Base-by-base conservation (phyloP, 2,888 invertebrate genomes). In the Volucella inanis region DNA sequence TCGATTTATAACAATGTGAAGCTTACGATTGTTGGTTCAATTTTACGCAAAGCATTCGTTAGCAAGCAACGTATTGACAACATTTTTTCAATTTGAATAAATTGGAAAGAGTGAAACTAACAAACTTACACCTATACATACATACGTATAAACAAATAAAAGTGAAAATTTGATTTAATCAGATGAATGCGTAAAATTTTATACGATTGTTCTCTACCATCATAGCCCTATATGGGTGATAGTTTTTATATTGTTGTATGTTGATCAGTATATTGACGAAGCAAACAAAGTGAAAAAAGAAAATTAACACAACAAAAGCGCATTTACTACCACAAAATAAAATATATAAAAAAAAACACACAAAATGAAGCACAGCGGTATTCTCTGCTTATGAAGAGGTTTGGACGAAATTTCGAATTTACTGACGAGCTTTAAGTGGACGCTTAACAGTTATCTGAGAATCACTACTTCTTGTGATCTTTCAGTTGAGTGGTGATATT, bases 141-240 rank as follows among this genome's bases (percentile, higher is more conserved):
- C 38, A 47, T 38, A 50, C 39, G 67, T 14, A 61, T 3, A 57
- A 54, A 68, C 41, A 64, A 68, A 62, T 67, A 72, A 83, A 85
- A 85, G 85, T 85, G 85, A 85, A 85, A 85, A 85, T 85, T 85
- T 64, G 81, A 81, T 62, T 81, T 38, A 72, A 72, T 80, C 85
- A 81, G 71, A 77, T 85, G 68, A 81, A 74, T 71, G 85, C 71
- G 71, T 41, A 72, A 77, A 75, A 76, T 50, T 38, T 50, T 71
- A 52, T 72, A 39, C 72, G 68, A 67, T 64, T 74, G 54, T 65
- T 78, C 47, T 68, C 79, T 62, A 68, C 61, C 68, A 75, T 67
- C 52, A 67, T 74, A 55, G 64, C 47, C 47, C 59, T 54, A 65
- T 22, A 54, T 75, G 75, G 61, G 45, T 61, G 80, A 61, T 67